phyloP scores from a whole-genome alignment of 2,797 vertebrate species.

The Phaenicophaeus curvirostris region DNA sequence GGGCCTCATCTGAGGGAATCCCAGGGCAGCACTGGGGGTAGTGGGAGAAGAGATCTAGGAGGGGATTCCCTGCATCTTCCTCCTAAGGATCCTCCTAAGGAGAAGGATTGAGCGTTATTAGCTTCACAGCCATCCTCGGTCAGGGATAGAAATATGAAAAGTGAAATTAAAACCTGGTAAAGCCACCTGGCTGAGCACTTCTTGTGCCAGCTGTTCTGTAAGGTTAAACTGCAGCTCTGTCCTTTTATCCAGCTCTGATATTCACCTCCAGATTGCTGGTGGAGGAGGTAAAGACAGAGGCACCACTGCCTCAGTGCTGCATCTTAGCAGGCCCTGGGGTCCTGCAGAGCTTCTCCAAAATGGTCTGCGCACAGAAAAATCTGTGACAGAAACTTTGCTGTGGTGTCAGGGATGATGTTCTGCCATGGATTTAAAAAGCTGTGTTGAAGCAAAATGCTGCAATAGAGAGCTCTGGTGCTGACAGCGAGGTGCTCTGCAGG shows the following conservation, averaged over 20 bases:
- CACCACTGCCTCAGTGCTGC: neutral
- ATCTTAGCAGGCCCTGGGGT: neutral
- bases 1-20: no score
- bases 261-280: neutral
- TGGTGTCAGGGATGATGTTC: rapidly evolving
- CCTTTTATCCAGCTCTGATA: neutral
- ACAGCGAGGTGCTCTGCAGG: no score
- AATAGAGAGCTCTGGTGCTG: rapidly evolving
- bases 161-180: neutral
- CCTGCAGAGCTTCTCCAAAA: neutral
- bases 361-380: rapidly evolving
- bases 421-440: neutral
- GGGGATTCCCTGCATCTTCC: no score
- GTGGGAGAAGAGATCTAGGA: no score
- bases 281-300: neutral
- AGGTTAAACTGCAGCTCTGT: neutral
- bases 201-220: neutral
- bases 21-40: no score
- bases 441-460: neutral
- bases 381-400: neutral
- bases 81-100: no score
- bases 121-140: no score
- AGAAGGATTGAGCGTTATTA: no score
- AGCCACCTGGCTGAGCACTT: neutral
- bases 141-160: neutral